Conservation (phyloP, 2,888 invertebrate genomes). For the Sialis lutaria region DNA sequence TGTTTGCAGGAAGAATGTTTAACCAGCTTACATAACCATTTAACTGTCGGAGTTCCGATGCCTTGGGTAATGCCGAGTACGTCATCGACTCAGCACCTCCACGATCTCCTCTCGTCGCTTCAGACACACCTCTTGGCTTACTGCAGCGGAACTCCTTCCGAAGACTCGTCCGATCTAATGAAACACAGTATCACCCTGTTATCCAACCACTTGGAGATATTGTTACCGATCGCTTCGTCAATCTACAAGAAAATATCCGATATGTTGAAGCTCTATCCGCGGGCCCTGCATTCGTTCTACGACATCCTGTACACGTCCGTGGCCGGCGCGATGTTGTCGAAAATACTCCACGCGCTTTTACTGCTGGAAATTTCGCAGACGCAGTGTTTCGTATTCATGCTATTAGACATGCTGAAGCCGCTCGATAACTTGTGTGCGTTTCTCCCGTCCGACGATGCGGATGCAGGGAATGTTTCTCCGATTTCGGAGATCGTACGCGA, state of each 20-base stretch:
- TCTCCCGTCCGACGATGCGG: slow-evolving; percentile 16
- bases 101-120: slow-evolving; percentile 33
- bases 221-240: slow-evolving; percentile 19
- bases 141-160: slow-evolving; percentile 16
- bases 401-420: slow-evolving; percentile 23
- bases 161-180: neutral
- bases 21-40: slow-evolving; percentile 14
- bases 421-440: slow-evolving; percentile 25
- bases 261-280: slow-evolving; percentile 21
- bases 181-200: slow-evolving; percentile 12
- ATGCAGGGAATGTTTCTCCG: slow-evolving; percentile 28
- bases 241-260: slow-evolving; percentile 20
- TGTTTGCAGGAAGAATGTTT: slow-evolving; percentile 20
- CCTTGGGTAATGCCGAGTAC: slow-evolving; percentile 14
- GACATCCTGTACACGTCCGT: slow-evolving; percentile 33
- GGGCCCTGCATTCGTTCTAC: slow-evolving; percentile 23
- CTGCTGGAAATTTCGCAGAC: slow-evolving; percentile 28
- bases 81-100: slow-evolving; percentile 24
- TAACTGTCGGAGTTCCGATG: neutral
- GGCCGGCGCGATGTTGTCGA: slow-evolving; percentile 37
- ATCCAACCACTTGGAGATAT: slow-evolving; percentile 17
- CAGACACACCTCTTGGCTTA: slow-evolving; percentile 40
- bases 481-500: slow-evolving; percentile 26
- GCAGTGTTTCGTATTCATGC: slow-evolving; percentile 20
- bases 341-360: slow-evolving; percentile 34